Percentiles rank a stretch among this genome's conserved stretches.
Evolutionary conservation across 2,888 invertebrate genomes (phyloP).

Genomic region (Macrophya annulata): DNA sequence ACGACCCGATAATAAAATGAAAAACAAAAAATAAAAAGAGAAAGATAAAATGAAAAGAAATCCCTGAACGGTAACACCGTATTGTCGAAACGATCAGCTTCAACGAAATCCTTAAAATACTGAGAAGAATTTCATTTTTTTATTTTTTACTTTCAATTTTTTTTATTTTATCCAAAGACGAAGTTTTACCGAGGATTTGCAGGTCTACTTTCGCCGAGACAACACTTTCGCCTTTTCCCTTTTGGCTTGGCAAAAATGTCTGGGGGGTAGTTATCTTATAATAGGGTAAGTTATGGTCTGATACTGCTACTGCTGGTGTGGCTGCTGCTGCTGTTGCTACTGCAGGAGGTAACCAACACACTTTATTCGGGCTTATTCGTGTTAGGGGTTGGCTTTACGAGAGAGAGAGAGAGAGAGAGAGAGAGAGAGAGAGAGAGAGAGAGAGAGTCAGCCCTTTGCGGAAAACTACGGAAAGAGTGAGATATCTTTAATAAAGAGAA

Average conservation of each 20-base stretch:
- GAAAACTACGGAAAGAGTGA: neutral
- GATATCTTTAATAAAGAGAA: neutral
- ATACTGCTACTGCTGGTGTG: neutral
- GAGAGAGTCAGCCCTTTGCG: neutral
- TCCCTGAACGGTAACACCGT: neutral
- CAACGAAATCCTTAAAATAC: neutral
- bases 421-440: neutral
- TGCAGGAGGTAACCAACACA: constrained; percentile 9
- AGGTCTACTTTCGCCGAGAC: neutral
- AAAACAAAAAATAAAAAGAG: neutral
- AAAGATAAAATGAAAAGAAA: neutral
- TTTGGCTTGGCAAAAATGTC: constrained; percentile 43
- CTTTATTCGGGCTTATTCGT: neutral
- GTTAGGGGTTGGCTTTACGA: neutral
- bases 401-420: neutral
- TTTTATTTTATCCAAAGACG: neutral
- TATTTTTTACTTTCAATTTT: neutral
- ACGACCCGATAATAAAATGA: constrained; percentile 12
- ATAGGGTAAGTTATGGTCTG: constrained; percentile 48
- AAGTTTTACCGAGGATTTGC: neutral
- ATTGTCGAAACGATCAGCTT: neutral
- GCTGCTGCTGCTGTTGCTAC: neutral
- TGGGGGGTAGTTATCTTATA: constrained; percentile 52
- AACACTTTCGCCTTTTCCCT: neutral
- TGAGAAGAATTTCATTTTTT: neutral